Base-by-base conservation (phyloP, 2,797 vertebrate genomes). In the Neosilurus hyrtlii region DNA sequence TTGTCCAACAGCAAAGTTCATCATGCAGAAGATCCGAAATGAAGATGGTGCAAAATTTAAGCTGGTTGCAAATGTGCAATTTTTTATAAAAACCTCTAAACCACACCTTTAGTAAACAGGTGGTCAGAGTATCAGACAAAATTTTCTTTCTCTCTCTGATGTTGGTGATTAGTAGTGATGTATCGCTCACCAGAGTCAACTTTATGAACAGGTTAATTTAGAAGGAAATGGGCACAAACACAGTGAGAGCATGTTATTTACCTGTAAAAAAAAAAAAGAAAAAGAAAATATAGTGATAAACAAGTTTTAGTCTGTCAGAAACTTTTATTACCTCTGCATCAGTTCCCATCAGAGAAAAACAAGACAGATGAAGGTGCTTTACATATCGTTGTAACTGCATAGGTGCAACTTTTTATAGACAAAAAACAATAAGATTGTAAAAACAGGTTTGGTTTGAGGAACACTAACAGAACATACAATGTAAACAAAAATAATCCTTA, bases 321-420 rank as follows among this genome's bases (percentile, higher is more conserved):
- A 54, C 81, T 57, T 82, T 82, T 82, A 82, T 82, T 82, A n/a
- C 54, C 14, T 82, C 26, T 56, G 67, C 65, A 49, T 65, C 70
- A 16, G 24, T 35, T 72, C 4, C 56, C 49, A 37, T 62, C n/a
- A 12, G 22, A 80, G 35, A 63, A 74, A 15, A 59, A 26, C 6
- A 15, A 71, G 15, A 35, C 57, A 61, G 49, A 4, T 35, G 49
- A 54, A 54, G 43, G 61, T 52, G 65, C 51, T 20, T 22, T 56
- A 56, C 54, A 35, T 9, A 35, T 9, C 54, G 54, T 30, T 26
- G 51, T 35, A 51, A 30, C 61, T 71, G 57, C 68, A 81, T 35
- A 81, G 80, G 62, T 51, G 15, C n/a, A 72, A 52, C 68, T 43
- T 57, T 52, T 30, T 15, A 20, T 63, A 1, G 63, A 16, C 15